Evolutionary conservation across 2,797 vertebrate species (phyloP).

Genomic region (Ispidina lecontei): DNA sequence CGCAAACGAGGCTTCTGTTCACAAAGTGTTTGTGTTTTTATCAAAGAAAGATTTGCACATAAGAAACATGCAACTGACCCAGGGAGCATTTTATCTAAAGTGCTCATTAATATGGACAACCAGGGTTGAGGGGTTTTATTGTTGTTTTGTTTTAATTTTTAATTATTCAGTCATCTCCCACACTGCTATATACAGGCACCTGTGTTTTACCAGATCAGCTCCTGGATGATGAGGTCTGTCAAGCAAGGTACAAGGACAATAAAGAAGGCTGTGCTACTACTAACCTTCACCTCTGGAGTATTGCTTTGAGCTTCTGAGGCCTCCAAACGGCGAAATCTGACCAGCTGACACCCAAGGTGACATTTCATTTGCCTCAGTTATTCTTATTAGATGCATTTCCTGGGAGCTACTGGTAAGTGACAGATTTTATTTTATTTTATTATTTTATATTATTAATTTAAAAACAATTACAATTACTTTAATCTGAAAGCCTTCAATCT

Average conservation of each 20-base stretch:
- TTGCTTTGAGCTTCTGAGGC: background rate
- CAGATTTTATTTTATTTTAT: background rate
- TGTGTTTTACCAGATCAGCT: background rate
- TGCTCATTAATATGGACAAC: slow-evolving; percentile 8
- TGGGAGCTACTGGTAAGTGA: slow-evolving; percentile 10
- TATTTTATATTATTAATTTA: background rate
- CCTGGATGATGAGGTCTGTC: background rate
- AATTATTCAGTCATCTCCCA: slow-evolving; percentile 12
- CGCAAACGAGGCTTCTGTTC: background rate
- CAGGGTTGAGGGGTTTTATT: background rate
- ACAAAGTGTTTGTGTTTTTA: background rate
- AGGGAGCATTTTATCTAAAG: background rate
- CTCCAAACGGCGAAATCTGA: background rate
- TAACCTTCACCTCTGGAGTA: background rate
- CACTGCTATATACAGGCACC: background rate
- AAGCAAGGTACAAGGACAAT: background rate
- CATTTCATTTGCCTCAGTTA: background rate
- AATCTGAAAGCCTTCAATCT: background rate
- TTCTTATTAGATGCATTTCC: background rate
- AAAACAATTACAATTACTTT: background rate
- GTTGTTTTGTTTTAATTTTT: slow-evolving; percentile 30
- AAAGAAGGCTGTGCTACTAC: background rate
- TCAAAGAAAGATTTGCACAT: background rate
- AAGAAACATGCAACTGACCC: background rate
- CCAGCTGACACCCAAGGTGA: background rate